Evolutionary conservation across 2,113 vertebrate species (phyloP).

Genomic region (Struthidea cinerea): DNA sequence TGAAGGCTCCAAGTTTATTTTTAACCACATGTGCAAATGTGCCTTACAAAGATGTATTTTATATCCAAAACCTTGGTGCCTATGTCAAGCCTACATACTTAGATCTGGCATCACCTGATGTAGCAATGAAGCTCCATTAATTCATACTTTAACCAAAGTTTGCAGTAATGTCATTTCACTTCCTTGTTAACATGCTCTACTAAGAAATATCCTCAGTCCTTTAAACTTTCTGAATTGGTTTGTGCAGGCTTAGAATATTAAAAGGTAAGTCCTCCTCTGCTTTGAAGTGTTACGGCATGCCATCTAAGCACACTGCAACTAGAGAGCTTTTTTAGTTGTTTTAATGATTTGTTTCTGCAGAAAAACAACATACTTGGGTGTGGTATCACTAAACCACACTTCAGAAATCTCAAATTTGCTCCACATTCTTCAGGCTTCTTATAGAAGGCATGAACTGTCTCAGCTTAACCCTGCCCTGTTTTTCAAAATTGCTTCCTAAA

Average conservation of each 20-base stretch:
- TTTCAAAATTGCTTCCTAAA: constrained; percentile 28
- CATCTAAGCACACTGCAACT: not conserved
- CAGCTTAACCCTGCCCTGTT: constrained; percentile 11
- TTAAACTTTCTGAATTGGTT: not conserved
- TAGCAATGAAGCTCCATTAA: not conserved
- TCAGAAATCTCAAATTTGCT: not conserved
- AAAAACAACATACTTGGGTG: not conserved
- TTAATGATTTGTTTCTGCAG: not conserved
- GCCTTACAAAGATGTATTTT: not conserved
- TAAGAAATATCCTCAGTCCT: not conserved
- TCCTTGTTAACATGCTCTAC: not conserved
- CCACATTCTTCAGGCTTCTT: constrained; percentile 18
- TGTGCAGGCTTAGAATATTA: not conserved
- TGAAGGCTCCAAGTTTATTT: not conserved
- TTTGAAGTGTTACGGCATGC: not conserved
- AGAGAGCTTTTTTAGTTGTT: not conserved
- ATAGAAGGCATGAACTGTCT: not conserved
- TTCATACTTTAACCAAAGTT: not conserved
- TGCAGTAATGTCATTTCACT: not conserved
- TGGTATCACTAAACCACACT: not conserved
- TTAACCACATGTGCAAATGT: not conserved
- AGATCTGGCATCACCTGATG: not conserved
- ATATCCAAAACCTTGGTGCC: not conserved
- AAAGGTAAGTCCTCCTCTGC: not conserved
- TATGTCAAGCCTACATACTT: not conserved